A percentile compares a stretch with the other conserved stretches of the same genome.
phyloP scores from a whole-genome alignment of 2,888 invertebrate genomes.

The Rhingia rostrata region DNA sequence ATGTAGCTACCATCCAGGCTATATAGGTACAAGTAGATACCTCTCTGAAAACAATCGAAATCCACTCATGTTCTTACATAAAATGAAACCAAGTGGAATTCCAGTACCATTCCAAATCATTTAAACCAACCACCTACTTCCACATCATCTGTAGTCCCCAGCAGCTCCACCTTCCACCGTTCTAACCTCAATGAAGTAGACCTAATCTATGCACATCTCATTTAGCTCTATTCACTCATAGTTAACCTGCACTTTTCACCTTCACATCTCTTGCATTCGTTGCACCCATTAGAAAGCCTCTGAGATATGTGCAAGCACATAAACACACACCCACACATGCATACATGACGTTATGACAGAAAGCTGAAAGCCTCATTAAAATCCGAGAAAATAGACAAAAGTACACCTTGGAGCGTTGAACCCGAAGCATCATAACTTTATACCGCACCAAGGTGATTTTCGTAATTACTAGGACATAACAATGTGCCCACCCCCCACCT shows the following conservation, averaged over 20 bases:
- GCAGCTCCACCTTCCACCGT: too few relatives aligned
- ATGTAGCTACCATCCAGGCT: too few relatives aligned
- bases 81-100: too few relatives aligned
- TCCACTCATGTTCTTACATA: too few relatives aligned
- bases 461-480: slow-evolving; percentile 39
- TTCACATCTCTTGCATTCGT: slow-evolving; percentile 3
- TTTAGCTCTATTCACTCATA: slow-evolving; percentile 6
- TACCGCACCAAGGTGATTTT: slow-evolving; percentile 54
- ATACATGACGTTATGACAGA: background rate
- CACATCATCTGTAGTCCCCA: too few relatives aligned
- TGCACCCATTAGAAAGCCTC: background rate
- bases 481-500: background rate
- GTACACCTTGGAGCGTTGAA: slow-evolving; percentile 60
- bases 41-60: too few relatives aligned
- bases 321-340: background rate
- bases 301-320: background rate
- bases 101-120: too few relatives aligned
- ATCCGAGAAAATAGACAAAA: slow-evolving; percentile 11
- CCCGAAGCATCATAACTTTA: slow-evolving; percentile 41
- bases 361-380: slow-evolving; percentile 27
- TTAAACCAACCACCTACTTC: too few relatives aligned
- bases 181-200: background rate
- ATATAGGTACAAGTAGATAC: too few relatives aligned
- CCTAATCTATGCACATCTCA: background rate
- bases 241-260: slow-evolving; percentile 20